Evolutionary conservation across 2,113 vertebrate species (phyloP).

Genomic region (Oncorhynchus tshawytscha): DNA sequence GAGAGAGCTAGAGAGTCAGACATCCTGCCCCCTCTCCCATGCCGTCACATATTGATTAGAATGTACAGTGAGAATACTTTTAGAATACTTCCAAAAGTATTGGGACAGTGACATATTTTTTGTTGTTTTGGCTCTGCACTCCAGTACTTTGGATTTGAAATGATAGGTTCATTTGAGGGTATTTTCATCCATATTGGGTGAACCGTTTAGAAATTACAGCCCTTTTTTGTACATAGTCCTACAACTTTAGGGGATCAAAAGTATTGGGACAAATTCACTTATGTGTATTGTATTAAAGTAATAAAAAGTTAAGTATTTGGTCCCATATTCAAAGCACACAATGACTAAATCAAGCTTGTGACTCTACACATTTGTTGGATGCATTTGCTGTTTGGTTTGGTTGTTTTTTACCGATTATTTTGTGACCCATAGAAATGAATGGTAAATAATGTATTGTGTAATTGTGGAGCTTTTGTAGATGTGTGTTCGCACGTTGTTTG

Average conservation of each 20-base stretch:
- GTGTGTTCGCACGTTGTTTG: conserved; percentile 26
- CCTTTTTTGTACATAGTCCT: no score
- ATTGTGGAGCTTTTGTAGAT: background rate
- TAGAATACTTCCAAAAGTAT: conserved; percentile 27
- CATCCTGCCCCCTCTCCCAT: background rate
- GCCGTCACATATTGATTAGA: conserved; percentile 49
- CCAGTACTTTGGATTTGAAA: no score
- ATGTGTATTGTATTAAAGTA: no score
- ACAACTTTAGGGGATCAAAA: no score
- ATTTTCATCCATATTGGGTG: no score
- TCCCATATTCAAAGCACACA: no score
- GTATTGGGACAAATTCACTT: no score
- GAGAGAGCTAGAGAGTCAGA: background rate
- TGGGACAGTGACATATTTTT: conserved; percentile 51
- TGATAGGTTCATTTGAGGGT: no score
- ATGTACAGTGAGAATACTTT: conserved; percentile 44
- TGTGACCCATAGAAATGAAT: background rate
- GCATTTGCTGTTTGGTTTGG: background rate
- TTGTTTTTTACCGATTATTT: conserved; percentile 9
- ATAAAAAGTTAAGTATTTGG: no score
- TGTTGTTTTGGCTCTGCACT: conserved; percentile 27
- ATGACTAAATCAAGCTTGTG: no score
- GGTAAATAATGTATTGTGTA: background rate
- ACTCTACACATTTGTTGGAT: no score
- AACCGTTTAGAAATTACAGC: no score